Conservation (phyloP, 2,797 vertebrate genomes). For the Sternarchorhynchus goeldii region DNA sequence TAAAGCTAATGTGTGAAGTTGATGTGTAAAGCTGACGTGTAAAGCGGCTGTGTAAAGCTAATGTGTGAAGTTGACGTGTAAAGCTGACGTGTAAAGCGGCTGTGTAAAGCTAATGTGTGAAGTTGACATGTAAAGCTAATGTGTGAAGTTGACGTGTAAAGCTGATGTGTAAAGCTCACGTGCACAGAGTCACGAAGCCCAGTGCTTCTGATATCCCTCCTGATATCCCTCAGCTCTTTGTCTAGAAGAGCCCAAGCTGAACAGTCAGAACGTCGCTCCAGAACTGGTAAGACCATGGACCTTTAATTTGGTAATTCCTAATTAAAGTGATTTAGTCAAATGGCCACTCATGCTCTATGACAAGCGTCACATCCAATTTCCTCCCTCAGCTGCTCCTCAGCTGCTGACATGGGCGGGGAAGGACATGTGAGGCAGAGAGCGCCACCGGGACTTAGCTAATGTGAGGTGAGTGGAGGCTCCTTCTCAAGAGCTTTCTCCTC, state of each 20-base stretch:
- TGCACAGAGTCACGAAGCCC: no score
- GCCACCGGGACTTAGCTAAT: conserved; percentile 8
- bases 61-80: no score
- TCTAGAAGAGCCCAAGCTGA: conserved; percentile 18
- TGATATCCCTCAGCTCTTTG: no score
- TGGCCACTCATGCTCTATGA: conserved; percentile 47
- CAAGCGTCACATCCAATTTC: conserved; percentile 46
- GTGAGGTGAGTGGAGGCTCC: not conserved
- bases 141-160: not conserved
- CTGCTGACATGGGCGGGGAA: conserved; percentile 21
- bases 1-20: no score
- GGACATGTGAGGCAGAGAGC: conserved; percentile 5
- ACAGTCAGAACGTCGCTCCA: conserved; percentile 37
- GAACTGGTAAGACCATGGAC: not conserved
- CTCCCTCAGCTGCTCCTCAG: conserved; percentile 11
- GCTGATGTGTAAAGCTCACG: conserved; percentile 1
- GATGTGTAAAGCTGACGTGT: no score
- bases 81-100: no score
- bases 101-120: no score
- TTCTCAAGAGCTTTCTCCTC: not conserved
- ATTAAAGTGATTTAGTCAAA: conserved; percentile 54
- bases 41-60: no score
- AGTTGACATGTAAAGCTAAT: no score
- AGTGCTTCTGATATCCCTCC: no score
- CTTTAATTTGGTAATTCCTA: conserved; percentile 49